These are phyloP conservation scores for Drosophila anomalata DNA, from an alignment of 2,888 invertebrate genomes.

Conservation along the genomic window DNA sequence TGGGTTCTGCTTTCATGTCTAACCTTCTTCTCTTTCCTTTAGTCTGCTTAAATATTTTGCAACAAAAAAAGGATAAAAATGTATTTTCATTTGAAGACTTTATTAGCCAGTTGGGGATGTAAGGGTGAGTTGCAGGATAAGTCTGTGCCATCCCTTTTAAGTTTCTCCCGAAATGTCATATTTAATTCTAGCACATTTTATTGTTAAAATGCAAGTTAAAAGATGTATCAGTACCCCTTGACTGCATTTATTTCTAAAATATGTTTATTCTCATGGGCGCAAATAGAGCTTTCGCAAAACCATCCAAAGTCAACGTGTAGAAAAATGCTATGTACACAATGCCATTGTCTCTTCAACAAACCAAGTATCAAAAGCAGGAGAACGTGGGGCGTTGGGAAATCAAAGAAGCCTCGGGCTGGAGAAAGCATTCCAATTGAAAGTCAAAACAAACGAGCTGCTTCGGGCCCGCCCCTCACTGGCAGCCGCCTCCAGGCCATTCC, in stretches of 20 bases:
- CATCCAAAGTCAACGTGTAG: conserved; percentile 3
- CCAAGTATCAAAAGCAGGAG: conserved; percentile 33
- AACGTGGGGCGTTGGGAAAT: not conserved
- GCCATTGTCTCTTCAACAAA: not conserved
- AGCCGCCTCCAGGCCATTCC: conserved; percentile 12
- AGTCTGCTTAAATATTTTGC: conserved; percentile 58
- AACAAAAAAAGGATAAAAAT: conserved; percentile 56
- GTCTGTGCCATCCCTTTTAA: not conserved
- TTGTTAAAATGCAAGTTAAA: too few species aligned
- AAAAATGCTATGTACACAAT: conserved; percentile 31
- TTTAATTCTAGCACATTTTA: not conserved
- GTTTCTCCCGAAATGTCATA: not conserved
- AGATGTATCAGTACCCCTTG: too few species aligned
- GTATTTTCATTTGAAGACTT: conserved; percentile 46
- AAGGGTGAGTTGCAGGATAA: not conserved
- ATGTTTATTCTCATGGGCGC: not conserved
- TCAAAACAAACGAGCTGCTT: conserved; percentile 71
- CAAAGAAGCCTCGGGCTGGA: conserved; percentile 32
- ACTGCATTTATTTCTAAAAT: not conserved
- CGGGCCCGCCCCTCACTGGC: conserved; percentile 31
- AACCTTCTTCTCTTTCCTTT: not conserved
- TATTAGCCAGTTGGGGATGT: conserved; percentile 3
- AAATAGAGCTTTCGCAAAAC: not conserved
- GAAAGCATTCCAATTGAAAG: conserved; percentile 73
- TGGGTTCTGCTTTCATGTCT: conserved; percentile 15